Percentiles rank a stretch among this genome's conserved stretches.
Conservation (phyloP, 2,797 vertebrate genomes). For the Anableps anableps region DNA sequence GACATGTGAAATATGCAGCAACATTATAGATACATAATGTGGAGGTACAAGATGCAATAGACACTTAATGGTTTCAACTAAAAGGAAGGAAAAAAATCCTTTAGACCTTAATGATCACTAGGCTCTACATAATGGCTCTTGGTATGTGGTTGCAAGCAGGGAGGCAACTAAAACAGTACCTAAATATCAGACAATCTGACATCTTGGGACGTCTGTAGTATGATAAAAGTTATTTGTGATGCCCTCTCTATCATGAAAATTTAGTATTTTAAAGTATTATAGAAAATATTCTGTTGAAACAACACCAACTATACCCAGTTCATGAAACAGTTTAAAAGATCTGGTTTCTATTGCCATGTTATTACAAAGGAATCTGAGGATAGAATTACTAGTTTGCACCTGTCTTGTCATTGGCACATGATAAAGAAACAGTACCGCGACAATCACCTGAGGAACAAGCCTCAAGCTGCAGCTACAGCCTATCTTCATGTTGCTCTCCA, state of each 20-base stretch:
- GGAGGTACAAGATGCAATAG: conserved; percentile 5
- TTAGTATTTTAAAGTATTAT: not conserved
- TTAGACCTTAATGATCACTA: conserved; percentile 45
- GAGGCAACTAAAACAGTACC: conserved; percentile 11
- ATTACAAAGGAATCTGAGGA: not conserved
- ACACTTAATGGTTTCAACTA: conserved; percentile 40
- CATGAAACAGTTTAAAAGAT: not conserved
- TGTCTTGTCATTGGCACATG: too few species aligned
- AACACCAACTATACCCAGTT: not conserved
- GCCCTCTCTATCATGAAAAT: not conserved
- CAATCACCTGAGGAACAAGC: too few species aligned
- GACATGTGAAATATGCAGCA: conserved; percentile 10
- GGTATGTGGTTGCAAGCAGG: conserved; percentile 7
- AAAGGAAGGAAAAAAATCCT: conserved; percentile 30
- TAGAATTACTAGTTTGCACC: conserved; percentile 11
- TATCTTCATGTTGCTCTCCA: too few species aligned
- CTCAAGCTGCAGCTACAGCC: too few species aligned
- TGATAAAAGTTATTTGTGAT: not conserved
- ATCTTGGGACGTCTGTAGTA: not conserved
- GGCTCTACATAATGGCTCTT: conserved; percentile 39
- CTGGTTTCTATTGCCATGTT: not conserved
- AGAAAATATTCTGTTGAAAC: not conserved
- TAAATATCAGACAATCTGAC: not conserved
- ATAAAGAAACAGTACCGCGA: too few species aligned
- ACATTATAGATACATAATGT: not conserved